phyloP scores from a whole-genome alignment of 2,797 vertebrate genomes.

The Tenualosa thibaudeaui region DNA sequence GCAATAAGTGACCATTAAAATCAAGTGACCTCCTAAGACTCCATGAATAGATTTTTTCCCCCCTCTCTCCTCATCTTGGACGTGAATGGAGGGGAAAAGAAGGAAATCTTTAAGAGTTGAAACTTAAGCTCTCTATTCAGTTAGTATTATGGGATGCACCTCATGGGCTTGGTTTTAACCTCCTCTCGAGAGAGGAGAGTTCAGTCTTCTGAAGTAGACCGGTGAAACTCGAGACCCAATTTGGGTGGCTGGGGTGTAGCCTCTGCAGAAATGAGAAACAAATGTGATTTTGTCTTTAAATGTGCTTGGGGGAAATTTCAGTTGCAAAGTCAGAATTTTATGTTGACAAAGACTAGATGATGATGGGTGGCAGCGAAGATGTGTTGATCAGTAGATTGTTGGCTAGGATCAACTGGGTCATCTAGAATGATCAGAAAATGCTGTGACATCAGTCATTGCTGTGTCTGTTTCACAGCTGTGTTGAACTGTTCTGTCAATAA shows the following conservation, averaged over 20 bases:
- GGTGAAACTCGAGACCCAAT: conserved; percentile 70
- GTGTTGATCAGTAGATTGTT: conserved; percentile 55
- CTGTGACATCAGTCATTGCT: not conserved
- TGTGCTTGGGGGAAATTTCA: conserved; percentile 62
- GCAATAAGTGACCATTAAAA: conserved; percentile 79
- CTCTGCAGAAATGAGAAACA: conserved; percentile 82
- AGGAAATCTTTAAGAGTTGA: conserved; percentile 55
- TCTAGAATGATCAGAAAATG: conserved; percentile 42
- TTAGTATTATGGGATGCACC: conserved; percentile 60
- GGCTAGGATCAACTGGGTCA: conserved; percentile 31
- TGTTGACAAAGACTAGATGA: conserved; percentile 61
- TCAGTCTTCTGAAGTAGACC: conserved; percentile 57
- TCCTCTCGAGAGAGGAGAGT: conserved; percentile 55
- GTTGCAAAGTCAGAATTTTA: conserved; percentile 61
- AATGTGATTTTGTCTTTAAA: conserved; percentile 76
- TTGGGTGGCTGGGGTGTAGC: conserved; percentile 68
- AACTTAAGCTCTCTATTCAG: conserved; percentile 61
- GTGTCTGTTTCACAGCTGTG: conserved; percentile 24
- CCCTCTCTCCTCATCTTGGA: conserved; percentile 17
- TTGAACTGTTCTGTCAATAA: not conserved
- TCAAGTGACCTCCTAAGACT: conserved; percentile 73
- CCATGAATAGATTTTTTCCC: conserved; percentile 64
- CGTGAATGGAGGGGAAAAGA: conserved; percentile 31
- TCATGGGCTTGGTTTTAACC: conserved; percentile 54
- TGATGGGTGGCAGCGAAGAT: conserved; percentile 54